These are phyloP conservation scores for Abrostola tripartita DNA, from an alignment of 2,888 invertebrate species.

Conservation along the genomic window DNA sequence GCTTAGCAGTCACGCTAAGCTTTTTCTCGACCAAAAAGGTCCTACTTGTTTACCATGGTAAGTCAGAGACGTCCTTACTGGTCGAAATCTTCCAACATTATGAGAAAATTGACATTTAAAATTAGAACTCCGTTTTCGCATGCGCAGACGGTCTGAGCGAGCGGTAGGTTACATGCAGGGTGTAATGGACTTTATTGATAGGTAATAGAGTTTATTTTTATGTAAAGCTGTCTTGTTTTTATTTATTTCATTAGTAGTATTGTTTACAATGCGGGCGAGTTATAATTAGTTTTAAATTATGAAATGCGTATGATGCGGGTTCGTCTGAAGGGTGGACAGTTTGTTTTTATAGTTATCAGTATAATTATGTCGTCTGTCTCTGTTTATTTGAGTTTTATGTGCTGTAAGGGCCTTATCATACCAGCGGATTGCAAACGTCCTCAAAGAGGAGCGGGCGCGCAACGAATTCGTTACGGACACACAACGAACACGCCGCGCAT, in stretches of 20 bases:
- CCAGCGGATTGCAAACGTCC: too few relatives aligned
- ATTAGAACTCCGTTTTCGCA: slow-evolving; percentile 52
- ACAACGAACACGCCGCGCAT: too few relatives aligned
- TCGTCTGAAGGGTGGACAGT: not conserved
- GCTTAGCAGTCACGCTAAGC: too few relatives aligned
- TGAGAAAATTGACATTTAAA: slow-evolving; percentile 55
- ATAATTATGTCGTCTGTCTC: too few relatives aligned
- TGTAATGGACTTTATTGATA: slow-evolving; percentile 3
- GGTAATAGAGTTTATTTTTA: slow-evolving; percentile 12
- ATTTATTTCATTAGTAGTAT: slow-evolving; percentile 2
- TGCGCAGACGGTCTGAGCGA: slow-evolving; percentile 28
- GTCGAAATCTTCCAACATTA: slow-evolving; percentile 31
- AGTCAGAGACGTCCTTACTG: slow-evolving; percentile 35
- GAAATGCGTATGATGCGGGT: not conserved
- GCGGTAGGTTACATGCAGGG: slow-evolving; percentile 4
- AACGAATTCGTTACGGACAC: too few relatives aligned
- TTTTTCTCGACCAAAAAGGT: too few relatives aligned
- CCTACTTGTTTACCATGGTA: slow-evolving; percentile 35
- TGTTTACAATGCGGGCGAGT: slow-evolving; percentile 30
- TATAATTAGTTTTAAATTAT: slow-evolving; percentile 24
- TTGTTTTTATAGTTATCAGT: not conserved
- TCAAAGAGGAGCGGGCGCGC: too few relatives aligned
- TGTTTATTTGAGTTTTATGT: too few relatives aligned
- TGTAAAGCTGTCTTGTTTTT: slow-evolving; percentile 1
- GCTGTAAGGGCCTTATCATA: too few relatives aligned